Base-by-base conservation (phyloP, 2,888 invertebrate species). In the Tetrapedia diversipes region DNA sequence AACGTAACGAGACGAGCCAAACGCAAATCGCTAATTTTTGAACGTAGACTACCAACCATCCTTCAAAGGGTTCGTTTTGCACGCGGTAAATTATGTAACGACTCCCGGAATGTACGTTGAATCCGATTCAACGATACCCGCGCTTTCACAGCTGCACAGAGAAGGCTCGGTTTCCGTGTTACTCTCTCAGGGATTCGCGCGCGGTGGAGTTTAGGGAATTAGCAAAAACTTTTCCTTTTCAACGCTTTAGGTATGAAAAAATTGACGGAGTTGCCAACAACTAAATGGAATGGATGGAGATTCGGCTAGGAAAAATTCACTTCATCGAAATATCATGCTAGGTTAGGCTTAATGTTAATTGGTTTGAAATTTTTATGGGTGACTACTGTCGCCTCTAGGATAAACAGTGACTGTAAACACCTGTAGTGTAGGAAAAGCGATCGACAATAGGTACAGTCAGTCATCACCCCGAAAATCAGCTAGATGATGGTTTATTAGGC, bases 151-250 rank as follows among this genome's bases (percentile, higher is more conserved):
- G 32, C 4, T 19, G 43, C 6, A 11, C 2, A 0, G 6, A 24
- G 11, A 2, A 4, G 10, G 2, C 10, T 1, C 27, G 14, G 4
- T 4, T 4, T 2, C 19, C 37, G 49, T 6, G 47, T 41, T 2
- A 34, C 61, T 56, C 10, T 54, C 32, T 16, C 34, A 3, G 14
- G 41, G 34, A 56, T 63, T 56, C 22, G 3, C 14, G 19, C 41
- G 16, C n/a, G 39, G 3, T 3, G 11, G 8, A 19, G 53, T 45
- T 60, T 8, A 19, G 10, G 45, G 41, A 45, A 72, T 72, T 67
- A 67, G 29, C 45, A 6, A 14, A 39, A 59, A 59, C 61, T 51
- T 67, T 56, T 66, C 61, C 57, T 53, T 27, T 39, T 39, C n/a
- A n/a, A n/a, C n/a, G n/a, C n/a, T n/a, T n/a, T n/a, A n/a, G n/a